Base-by-base conservation (phyloP, 2,797 vertebrate genomes). In the Typhlichthys eigenmanni region DNA sequence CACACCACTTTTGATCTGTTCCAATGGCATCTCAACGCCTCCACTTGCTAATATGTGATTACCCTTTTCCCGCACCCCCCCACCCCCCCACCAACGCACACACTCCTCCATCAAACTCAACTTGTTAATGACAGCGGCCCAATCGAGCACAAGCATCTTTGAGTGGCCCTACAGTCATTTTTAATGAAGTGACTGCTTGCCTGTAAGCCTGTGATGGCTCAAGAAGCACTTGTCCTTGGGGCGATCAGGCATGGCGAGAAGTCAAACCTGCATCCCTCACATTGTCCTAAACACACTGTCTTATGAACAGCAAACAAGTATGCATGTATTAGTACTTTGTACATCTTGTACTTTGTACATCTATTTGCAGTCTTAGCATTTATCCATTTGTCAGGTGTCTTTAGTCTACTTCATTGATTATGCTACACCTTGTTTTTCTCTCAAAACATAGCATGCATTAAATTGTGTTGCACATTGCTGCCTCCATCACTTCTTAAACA, bases 181-280 rank as follows among this genome's bases (percentile, higher is more conserved):
- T 64, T 82, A 79, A 83, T 81, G 60, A 81, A 74, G 66, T 66
- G 38, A 69, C 62, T 69, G 55, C 58, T 62, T 51, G 34, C 48
- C 47, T 46, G 47, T 59, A 72, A 52, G 52, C 45, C 14, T 77
- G 65, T 57, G 71, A 65, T 68, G 55, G 66, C 46, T 64, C 64
- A 59, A 69, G 57, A 79, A 73, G 45, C 61, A 47, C 68, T 67
- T 34, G 32, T 58, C 62, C 29, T 56, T 13, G 17, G 62, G 57
- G 57, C 17, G 64, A 62, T 48, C 4, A 6, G 12, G 45, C 51
- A 17, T 1, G 8, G 58, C 3, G 13, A 64, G 38, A 60, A 19
- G 29, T 58, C 52, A 32, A 71, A 72, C 12, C 5, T 54, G 14
- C 14, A 29, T 43, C 4, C 1, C 1, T 58, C 10, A 17, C 61